Base-by-base conservation (phyloP, 2,888 invertebrate species). In the Chalcosyrphus nemorum region DNA sequence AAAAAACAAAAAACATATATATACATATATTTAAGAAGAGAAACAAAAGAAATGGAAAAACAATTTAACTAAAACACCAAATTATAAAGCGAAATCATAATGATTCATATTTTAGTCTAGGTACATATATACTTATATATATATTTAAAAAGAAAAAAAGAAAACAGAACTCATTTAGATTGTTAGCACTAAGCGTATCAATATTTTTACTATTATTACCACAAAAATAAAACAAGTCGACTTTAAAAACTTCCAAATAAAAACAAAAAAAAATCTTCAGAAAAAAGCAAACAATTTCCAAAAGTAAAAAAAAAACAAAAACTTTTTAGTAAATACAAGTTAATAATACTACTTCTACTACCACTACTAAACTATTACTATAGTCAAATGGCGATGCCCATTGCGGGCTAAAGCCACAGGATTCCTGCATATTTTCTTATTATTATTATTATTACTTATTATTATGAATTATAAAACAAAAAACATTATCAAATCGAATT, bases 161-260 rank as follows among this genome's bases (percentile, higher is more conserved):
- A 52, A 41, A 52, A 50, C 47, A 66, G 45, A 50, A 85, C 63
- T 81, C 74, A 85, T 84, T 74, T 81, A 86, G 84, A 86, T 75
- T 84, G 78, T 82, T 75, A 86, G 84, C 84, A 84, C 84, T 84
- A 84, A 84, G 84, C 84, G 84, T 84, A 84, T 84, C 68, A 84
- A 84, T 84, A 84, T 84, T 84, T 84, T 84, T 84, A 84, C 84
- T 84, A 84, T 70, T 80, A 80, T 66, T 84, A 80, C 65, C 84
- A 84, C 84, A 80, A 74, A 32, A 70, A 27, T 50, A 59, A 32
- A 43, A 56, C 24, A 43, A 47, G 32, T 70, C 56, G 56, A 81
- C 70, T 65, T 65, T 65, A 35, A 56, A 80, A 84, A 80, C 75
- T 84, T 75, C 80, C 80, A 65, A 43, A 27, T 15, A 24, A 13